These are phyloP conservation scores for Corythornis vintsioides DNA, from an alignment of 2,113 vertebrate species.

Conservation along the genomic window DNA sequence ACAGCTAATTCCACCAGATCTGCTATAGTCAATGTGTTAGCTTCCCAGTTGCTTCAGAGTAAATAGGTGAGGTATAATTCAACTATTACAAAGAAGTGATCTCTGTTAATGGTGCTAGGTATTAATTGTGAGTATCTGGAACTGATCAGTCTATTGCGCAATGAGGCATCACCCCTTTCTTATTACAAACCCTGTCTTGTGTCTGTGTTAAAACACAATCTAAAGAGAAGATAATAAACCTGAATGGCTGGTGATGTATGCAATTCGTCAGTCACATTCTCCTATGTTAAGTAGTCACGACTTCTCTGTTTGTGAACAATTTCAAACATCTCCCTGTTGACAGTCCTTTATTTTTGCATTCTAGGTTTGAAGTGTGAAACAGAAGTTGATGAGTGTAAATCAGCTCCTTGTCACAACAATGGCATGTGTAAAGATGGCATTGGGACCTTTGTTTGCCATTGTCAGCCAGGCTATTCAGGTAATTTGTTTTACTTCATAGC, in stretches of 20 bases:
- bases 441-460: slow-evolving; percentile 88
- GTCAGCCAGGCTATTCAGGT: slow-evolving; percentile 90
- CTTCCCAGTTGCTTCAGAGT: background rate
- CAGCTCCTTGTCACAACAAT: slow-evolving; percentile 87
- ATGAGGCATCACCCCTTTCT: background rate
- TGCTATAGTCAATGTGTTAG: background rate
- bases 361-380: slow-evolving; percentile 94
- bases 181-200: background rate
- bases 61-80: background rate
- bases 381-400: slow-evolving; percentile 92
- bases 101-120: background rate
- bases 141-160: background rate
- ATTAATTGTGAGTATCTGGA: background rate
- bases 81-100: background rate
- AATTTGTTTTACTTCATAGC: slow-evolving; percentile 1
- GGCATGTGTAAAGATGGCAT: slow-evolving; percentile 87
- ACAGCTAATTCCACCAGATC: background rate
- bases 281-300: background rate
- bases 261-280: background rate
- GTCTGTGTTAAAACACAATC: background rate
- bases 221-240: background rate
- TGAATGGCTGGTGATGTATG: background rate
- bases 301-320: background rate
- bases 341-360: slow-evolving; percentile 47
- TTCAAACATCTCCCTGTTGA: background rate